Evolutionary conservation across 2,888 invertebrate genomes (phyloP).

Genomic region (Drosophila diplacantha): DNA sequence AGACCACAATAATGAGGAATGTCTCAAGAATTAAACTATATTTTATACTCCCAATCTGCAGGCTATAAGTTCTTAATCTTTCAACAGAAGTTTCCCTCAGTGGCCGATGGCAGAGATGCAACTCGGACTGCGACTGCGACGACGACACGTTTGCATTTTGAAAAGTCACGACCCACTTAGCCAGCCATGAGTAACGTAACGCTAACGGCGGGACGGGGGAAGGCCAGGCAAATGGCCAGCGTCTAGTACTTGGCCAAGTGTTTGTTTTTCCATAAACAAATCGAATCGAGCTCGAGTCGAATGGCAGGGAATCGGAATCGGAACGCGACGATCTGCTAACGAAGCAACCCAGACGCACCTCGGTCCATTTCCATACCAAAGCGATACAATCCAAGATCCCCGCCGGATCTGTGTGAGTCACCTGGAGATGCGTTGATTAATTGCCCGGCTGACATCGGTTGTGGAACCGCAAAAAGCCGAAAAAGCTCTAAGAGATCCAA

Average conservation of each 20-base stretch:
- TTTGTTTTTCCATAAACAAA: slow-evolving; percentile 68
- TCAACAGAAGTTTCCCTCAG: slow-evolving; percentile 8
- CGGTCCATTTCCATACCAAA: slow-evolving; percentile 33
- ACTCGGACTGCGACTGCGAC: slow-evolving; percentile 22
- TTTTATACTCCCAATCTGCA: not conserved
- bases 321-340: slow-evolving; percentile 35
- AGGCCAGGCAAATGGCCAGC: slow-evolving; percentile 52
- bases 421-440: slow-evolving; percentile 68
- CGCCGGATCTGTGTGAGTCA: slow-evolving; percentile 25
- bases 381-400: slow-evolving; percentile 13
- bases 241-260: slow-evolving; percentile 51
- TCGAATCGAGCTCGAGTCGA: slow-evolving; percentile 48
- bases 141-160: slow-evolving; percentile 69
- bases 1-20: not conserved
- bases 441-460: slow-evolving; percentile 62
- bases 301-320: slow-evolving; percentile 22
- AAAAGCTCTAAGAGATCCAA: slow-evolving; percentile 43
- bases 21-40: not conserved
- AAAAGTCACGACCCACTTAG: slow-evolving; percentile 71
- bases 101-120: slow-evolving; percentile 33
- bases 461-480: slow-evolving; percentile 60
- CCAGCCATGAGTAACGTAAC: slow-evolving; percentile 71
- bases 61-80: not conserved
- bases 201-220: slow-evolving; percentile 32
- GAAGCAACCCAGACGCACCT: slow-evolving; percentile 24